Percentiles rank a stretch among this genome's conserved stretches.
These are phyloP conservation scores for Rhagonycha fulva DNA, from an alignment of 2,888 invertebrate genomes.

Conservation along the genomic window DNA sequence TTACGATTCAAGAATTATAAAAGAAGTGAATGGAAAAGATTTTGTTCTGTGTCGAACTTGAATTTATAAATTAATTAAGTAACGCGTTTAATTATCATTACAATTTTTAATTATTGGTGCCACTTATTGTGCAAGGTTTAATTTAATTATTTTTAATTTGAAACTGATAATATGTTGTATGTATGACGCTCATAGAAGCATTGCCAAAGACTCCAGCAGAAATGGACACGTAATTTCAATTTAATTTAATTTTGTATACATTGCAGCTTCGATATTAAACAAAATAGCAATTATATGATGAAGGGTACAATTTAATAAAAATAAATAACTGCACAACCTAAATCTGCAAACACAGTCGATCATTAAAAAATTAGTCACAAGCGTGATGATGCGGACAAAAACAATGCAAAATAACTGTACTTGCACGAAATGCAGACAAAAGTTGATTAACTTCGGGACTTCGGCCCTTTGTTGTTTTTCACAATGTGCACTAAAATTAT, in stretches of 20 bases:
- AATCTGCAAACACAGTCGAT: conserved; percentile 15
- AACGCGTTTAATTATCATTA: neutral
- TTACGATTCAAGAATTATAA: neutral
- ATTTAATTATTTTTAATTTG: neutral
- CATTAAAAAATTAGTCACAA: conserved; percentile 28
- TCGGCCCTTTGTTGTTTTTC: neutral
- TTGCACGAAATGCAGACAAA: neutral
- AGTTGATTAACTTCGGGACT: neutral
- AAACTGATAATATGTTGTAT: too few relatives aligned
- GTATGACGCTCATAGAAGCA: too few relatives aligned
- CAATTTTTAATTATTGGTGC: neutral
- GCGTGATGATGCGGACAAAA: conserved; percentile 16
- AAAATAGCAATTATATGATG: conserved; percentile 12
- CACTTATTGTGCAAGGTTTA: neutral
- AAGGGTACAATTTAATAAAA: conserved; percentile 20
- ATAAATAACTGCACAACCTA: conserved; percentile 23
- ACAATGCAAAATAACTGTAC: conserved; percentile 11
- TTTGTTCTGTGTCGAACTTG: neutral
- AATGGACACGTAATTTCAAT: neutral
- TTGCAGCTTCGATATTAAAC: neutral
- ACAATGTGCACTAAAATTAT: neutral
- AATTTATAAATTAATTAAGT: neutral
- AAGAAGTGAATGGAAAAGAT: neutral
- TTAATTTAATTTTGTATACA: neutral
- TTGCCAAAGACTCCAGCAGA: too few relatives aligned